These are phyloP conservation scores for Halictus rubicundus DNA, from an alignment of 1,140 invertebrate species.

Conservation along the genomic window DNA sequence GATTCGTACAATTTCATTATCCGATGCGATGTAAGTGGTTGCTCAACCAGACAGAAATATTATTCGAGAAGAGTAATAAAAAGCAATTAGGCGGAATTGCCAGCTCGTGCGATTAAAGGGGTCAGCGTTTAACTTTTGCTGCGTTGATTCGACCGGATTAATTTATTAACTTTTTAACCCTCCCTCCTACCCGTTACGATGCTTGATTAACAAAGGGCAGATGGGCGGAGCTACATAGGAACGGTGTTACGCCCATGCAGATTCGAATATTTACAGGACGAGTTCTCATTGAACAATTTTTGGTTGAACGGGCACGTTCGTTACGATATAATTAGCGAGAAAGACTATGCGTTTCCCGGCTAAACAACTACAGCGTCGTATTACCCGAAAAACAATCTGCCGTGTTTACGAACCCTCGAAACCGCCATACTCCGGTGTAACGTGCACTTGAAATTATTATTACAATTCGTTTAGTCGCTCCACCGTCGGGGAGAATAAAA, in stretches of 20 bases:
- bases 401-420: too few species aligned
- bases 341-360: not conserved
- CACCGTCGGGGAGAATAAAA: too few species aligned
- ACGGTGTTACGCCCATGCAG: not conserved
- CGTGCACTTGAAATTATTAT: too few species aligned
- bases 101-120: constrained; percentile 41
- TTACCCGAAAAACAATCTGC: not conserved
- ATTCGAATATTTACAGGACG: not conserved
- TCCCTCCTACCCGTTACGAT: not conserved
- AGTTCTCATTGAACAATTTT: not conserved
- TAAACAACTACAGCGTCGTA: not conserved
- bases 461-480: too few species aligned
- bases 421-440: too few species aligned
- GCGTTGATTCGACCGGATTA: constrained; percentile 42
- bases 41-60: constrained; percentile 32
- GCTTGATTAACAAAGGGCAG: constrained; percentile 1
- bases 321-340: not conserved
- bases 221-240: not conserved
- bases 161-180: constrained; percentile 38
- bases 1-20: constrained; percentile 26
- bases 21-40: not conserved
- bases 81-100: constrained; percentile 45
- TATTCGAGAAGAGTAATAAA: constrained; percentile 42
- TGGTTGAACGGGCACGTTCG: not conserved
- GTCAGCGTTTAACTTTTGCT: constrained; percentile 42